Evolutionary conservation across 1,140 invertebrate species (phyloP), one percentile per base, ranked within the genome.

Genomic region (Contarinia nasturtii): DNA sequence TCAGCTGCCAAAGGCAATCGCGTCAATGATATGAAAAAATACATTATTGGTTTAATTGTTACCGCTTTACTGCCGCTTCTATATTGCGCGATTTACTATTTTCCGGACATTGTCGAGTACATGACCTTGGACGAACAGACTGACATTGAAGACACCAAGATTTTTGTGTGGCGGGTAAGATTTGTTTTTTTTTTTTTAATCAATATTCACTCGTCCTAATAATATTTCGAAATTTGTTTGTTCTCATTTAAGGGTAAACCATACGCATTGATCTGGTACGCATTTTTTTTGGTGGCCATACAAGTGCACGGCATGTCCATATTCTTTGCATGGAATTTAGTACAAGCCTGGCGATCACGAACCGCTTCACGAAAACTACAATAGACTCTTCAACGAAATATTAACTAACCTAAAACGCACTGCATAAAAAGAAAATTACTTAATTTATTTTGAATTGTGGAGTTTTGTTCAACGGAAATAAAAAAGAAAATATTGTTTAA

Each of bases 191-290:
- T n/a, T n/a, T n/a, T n/a, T n/a, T n/a, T n/a, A n/a, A n/a, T n/a
- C n/a, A 46, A 44, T n/a, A 14, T n/a, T n/a, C n/a, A n/a, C n/a
- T n/a, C n/a, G n/a, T n/a, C n/a, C n/a, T n/a, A n/a, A n/a, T n/a
- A n/a, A n/a, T n/a, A n/a, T n/a, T n/a, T n/a, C n/a, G n/a, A n/a
- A n/a, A n/a, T 18, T 43, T 44, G 47, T 36, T 52, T 53, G 46
- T 15, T 57, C 55, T 58, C 46, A 48, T 76, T 75, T 47, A 66
- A 91, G 83, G 83, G 79, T 27, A 82, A 87, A 57, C 91, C 92
- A 0, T 88, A 94, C 61, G 88, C 86, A 22, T 66, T 96, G 17
- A 69, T 96, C 48, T 96, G 91, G 91, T 94, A 92, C 63, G 82
- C 79, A 42, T 97, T 95, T 67, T 79, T 95, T 44, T 63, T 89